phyloP scores from a whole-genome alignment of 2,113 vertebrate genomes.

The Penelope pileata region DNA sequence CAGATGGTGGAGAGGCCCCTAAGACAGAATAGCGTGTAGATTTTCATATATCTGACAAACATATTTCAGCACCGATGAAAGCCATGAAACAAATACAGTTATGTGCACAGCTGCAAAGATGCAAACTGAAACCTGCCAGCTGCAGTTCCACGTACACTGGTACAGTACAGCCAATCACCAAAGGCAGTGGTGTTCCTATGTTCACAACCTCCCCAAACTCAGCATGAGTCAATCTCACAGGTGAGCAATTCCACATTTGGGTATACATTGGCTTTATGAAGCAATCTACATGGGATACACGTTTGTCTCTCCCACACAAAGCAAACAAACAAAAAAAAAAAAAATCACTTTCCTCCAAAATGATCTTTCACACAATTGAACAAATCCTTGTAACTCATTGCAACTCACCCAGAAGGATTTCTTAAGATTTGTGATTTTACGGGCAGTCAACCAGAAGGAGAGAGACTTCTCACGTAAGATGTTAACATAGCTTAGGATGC shows the following conservation, averaged over 20 bases:
- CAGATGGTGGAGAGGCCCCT: rapidly evolving
- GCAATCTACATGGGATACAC: neutral
- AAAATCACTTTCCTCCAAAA: neutral
- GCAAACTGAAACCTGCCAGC: neutral
- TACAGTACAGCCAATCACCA: neutral
- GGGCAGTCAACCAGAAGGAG: neutral
- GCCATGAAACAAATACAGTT: neutral
- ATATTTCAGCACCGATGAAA: neutral
- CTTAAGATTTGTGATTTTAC: neutral
- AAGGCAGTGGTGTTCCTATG: neutral
- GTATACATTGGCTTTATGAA: neutral
- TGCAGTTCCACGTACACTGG: neutral
- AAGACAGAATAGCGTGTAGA: rapidly evolving
- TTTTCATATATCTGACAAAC: neutral
- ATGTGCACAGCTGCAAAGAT: neutral
- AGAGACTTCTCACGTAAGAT: neutral
- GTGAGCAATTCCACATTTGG: neutral
- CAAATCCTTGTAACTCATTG: neutral
- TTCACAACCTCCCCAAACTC: neutral
- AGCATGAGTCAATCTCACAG: neutral
- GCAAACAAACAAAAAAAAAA: neutral
- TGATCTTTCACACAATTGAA: neutral
- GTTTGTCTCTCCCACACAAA: neutral
- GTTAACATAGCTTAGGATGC: neutral
- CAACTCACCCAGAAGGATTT: neutral